phyloP scores from a whole-genome alignment of 1,140 invertebrate genomes.

The Druon quercuslanigerum region DNA sequence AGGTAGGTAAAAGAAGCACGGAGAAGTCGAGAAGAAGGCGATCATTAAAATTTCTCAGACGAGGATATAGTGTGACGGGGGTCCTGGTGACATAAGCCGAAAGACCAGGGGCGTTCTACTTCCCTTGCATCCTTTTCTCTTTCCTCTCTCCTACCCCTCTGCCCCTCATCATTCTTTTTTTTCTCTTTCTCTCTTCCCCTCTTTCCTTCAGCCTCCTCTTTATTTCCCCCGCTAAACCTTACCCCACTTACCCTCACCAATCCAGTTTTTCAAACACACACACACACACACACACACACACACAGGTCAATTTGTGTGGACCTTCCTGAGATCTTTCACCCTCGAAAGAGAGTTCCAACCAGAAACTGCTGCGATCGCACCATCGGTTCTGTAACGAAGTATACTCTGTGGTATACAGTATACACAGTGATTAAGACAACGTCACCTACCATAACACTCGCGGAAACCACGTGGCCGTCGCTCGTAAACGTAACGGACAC shows the following conservation, averaged over 20 bases:
- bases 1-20: conserved; percentile 60
- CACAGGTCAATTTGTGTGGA: no score
- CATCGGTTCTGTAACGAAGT: conserved; percentile 30
- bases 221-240: conserved; percentile 14
- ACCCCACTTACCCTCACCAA: conserved; percentile 6
- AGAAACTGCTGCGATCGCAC: conserved; percentile 38
- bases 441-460: conserved; percentile 57
- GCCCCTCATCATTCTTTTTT: not conserved
- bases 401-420: conserved; percentile 37
- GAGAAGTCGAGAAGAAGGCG: conserved; percentile 53
- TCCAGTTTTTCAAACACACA: no score
- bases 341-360: conserved; percentile 9
- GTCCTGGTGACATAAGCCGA: conserved; percentile 55
- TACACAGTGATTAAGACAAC: conserved; percentile 61
- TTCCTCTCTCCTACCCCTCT: conserved; percentile 2
- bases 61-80: conserved; percentile 53
- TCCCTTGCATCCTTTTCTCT: conserved; percentile 50
- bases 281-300: no score
- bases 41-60: conserved; percentile 66
- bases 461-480: conserved; percentile 61
- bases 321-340: no score
- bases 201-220: conserved; percentile 34
- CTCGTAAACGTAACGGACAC: conserved; percentile 62
- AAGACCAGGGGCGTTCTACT: conserved; percentile 61
- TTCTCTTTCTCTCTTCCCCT: conserved; percentile 33